Conservation (phyloP, 2,888 invertebrate genomes). For the Lycaena phlaeas region DNA sequence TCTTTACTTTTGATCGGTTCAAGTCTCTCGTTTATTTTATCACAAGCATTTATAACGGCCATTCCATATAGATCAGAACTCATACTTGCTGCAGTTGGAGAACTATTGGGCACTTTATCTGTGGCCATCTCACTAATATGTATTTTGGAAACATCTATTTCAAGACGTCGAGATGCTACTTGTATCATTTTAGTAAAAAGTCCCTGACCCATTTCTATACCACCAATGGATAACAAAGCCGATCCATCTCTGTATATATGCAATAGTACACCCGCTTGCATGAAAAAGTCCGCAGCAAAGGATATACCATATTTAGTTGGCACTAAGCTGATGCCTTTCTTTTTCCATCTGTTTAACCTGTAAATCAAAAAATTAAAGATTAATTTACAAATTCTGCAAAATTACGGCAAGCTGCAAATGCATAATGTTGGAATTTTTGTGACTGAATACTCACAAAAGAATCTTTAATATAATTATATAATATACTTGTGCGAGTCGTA, state of each 20-base stretch:
- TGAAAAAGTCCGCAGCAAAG: conserved; percentile 76
- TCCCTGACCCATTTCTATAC: conserved; percentile 94
- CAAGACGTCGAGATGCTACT: conserved; percentile 79
- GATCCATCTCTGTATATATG: conserved; percentile 85
- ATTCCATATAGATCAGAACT: conserved; percentile 88
- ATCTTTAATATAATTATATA: no score
- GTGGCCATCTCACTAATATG: conserved; percentile 83
- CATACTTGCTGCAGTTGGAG: conserved; percentile 84
- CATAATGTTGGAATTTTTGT: no score
- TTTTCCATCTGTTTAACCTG: conserved; percentile 81
- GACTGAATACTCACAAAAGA: no score
- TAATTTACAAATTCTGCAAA: not conserved
- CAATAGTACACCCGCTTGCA: conserved; percentile 85
- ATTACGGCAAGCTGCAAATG: no score
- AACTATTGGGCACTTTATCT: conserved; percentile 87
- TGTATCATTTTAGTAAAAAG: conserved; percentile 92
- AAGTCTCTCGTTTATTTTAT: conserved; percentile 76
- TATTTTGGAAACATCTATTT: conserved; percentile 75
- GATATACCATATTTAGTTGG: conserved; percentile 86
- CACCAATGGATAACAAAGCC: conserved; percentile 84
- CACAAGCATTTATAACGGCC: conserved; percentile 84
- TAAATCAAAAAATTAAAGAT: conserved; percentile 22
- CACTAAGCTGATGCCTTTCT: conserved; percentile 81
- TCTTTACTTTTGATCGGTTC: conserved; percentile 77
- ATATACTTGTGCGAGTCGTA: no score